Evolutionary conservation across 2,797 vertebrate species (phyloP).

Genomic region (Takifugu rubripes): DNA sequence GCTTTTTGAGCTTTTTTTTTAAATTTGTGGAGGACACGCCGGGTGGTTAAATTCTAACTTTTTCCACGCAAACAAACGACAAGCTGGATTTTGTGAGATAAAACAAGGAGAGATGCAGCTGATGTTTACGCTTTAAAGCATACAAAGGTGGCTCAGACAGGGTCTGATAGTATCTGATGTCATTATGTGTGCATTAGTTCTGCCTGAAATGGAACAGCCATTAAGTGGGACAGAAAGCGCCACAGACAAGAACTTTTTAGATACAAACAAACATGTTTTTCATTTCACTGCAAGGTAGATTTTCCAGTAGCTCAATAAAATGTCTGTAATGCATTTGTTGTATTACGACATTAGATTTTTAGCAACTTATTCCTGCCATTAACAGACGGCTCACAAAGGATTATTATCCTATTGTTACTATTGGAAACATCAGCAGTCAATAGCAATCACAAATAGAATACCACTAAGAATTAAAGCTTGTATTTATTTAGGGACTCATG

Average conservation of each 20-base stretch:
- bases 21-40: background rate
- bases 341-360: background rate
- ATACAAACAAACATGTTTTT: conserved; percentile 28
- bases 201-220: conserved; percentile 21
- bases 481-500: too few species aligned
- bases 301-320: background rate
- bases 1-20: background rate
- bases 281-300: conserved; percentile 18
- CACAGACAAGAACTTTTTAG: conserved; percentile 6
- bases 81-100: conserved; percentile 1
- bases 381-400: too few species aligned
- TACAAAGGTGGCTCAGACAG: background rate
- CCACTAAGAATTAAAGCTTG: too few species aligned
- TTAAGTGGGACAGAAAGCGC: conserved; percentile 29
- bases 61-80: background rate
- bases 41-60: conserved; percentile 7
- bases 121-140: conserved; percentile 5
- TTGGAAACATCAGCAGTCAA: too few species aligned
- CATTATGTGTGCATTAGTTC: conserved; percentile 21
- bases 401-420: too few species aligned
- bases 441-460: too few species aligned
- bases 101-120: conserved; percentile 9
- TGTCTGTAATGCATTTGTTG: background rate
- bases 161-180: conserved; percentile 15
- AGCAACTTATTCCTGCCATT: too few species aligned